These are phyloP conservation scores for Teinopalpus imperialis DNA, from an alignment of 2,888 invertebrate genomes.

Conservation along the genomic window DNA sequence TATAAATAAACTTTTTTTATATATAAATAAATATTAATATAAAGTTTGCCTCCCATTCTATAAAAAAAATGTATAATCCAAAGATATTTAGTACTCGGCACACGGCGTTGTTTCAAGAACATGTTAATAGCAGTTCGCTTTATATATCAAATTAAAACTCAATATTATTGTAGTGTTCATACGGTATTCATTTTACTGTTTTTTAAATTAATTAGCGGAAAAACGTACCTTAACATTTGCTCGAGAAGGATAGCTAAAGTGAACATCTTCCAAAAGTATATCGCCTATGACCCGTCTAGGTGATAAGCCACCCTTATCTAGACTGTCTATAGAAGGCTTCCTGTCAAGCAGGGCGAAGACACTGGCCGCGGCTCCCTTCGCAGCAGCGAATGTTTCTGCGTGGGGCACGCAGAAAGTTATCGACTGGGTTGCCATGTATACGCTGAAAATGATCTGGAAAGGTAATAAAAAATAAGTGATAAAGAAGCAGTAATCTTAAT, in stretches of 20 bases:
- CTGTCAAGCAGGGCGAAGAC: constrained; percentile 88
- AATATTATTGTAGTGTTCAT: too few species aligned
- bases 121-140: too few species aligned
- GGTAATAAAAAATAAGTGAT: constrained; percentile 1
- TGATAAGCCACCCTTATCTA: constrained; percentile 81
- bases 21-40: too few species aligned
- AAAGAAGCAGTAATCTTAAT: too few species aligned
- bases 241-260: constrained; percentile 90
- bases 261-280: constrained; percentile 85
- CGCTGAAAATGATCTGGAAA: constrained; percentile 85
- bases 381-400: constrained; percentile 87
- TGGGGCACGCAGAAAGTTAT: constrained; percentile 89
- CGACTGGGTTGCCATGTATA: constrained; percentile 89
- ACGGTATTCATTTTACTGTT: too few species aligned
- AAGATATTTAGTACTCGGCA: too few species aligned
- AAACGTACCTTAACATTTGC: constrained; percentile 83
- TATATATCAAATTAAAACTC: too few species aligned
- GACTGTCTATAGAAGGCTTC: constrained; percentile 86
- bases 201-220: too few species aligned
- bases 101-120: too few species aligned
- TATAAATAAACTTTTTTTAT: too few species aligned
- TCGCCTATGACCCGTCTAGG: constrained; percentile 84
- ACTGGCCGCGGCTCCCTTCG: constrained; percentile 87
- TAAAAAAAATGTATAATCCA: too few species aligned
- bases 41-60: too few species aligned